These are phyloP conservation scores for Oscheius sp. DNA, from an alignment of 2,888 invertebrate species.

Conservation along the genomic window DNA sequence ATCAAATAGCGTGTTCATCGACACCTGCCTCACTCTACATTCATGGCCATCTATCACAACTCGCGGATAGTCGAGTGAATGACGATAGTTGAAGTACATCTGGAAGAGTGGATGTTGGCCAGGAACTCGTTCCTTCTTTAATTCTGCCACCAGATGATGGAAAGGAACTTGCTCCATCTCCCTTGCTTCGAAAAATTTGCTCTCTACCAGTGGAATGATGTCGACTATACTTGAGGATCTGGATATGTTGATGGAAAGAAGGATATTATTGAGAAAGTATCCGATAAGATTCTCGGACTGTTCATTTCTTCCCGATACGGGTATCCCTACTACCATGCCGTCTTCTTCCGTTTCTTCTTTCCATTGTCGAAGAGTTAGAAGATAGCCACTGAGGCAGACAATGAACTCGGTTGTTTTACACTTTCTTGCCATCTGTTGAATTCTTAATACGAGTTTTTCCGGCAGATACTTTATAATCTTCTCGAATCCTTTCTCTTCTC, in stretches of 20 bases:
- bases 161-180: conserved; percentile 38
- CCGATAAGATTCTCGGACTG: conserved; percentile 54
- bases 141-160: conserved; percentile 36
- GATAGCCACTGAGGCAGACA: conserved; percentile 16
- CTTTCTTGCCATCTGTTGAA: conserved; percentile 3
- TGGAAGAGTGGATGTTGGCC: conserved; percentile 29
- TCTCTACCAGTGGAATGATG: conserved; percentile 29
- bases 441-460: not conserved
- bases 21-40: conserved; percentile 52
- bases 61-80: conserved; percentile 60
- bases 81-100: conserved; percentile 54
- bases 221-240: conserved; percentile 6
- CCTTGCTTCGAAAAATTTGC: conserved; percentile 32
- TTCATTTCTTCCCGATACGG: conserved; percentile 55
- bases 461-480: conserved; percentile 2
- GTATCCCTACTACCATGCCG: conserved; percentile 51
- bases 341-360: conserved; percentile 27
- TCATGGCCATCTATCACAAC: conserved; percentile 43
- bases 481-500: not conserved
- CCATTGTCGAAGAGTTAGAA: conserved; percentile 24
- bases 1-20: conserved; percentile 60
- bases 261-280: conserved; percentile 62
- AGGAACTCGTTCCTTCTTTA: conserved; percentile 6
- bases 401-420: conserved; percentile 29
- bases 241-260: conserved; percentile 27